phyloP scores from a whole-genome alignment of 2,888 invertebrate species.

The Chymomyza amoena region DNA sequence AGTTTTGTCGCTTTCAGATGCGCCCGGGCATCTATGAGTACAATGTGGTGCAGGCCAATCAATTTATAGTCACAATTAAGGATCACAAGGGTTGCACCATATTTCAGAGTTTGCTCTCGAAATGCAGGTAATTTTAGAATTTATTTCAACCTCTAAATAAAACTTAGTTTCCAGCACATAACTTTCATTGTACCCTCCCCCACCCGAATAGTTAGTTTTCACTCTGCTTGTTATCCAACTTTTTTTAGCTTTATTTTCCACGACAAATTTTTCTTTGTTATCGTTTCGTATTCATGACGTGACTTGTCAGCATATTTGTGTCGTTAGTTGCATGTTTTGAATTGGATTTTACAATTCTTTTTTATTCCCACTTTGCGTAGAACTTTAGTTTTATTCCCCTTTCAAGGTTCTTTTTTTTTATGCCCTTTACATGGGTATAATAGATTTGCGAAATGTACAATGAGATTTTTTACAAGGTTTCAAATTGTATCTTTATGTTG shows the following conservation, averaged over 20 bases:
- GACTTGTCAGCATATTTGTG: slow-evolving; percentile 18
- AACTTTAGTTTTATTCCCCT: neutral
- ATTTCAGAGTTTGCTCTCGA: slow-evolving; percentile 89
- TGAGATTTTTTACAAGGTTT: no score
- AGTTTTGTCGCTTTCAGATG: slow-evolving; percentile 95
- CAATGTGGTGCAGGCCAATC: slow-evolving; percentile 89
- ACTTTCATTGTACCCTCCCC: neutral
- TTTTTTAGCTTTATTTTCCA: slow-evolving; percentile 8
- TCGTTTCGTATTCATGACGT: slow-evolving; percentile 11
- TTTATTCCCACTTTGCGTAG: neutral
- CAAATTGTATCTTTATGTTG: no score
- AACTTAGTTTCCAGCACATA: neutral
- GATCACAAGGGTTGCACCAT: slow-evolving; percentile 84
- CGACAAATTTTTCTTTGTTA: slow-evolving; percentile 14
- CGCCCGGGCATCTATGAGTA: slow-evolving; percentile 94
- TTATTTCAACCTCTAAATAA: neutral
- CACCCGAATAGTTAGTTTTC: neutral
- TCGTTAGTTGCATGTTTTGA: slow-evolving; percentile 11
- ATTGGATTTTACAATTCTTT: slow-evolving; percentile 1
- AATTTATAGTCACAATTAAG: slow-evolving; percentile 93
- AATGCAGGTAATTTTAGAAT: slow-evolving; percentile 82
- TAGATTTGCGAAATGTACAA: no score
- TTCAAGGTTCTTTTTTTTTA: neutral
- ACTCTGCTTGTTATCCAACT: slow-evolving; percentile 20
- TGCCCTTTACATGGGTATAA: neutral